phyloP scores from a whole-genome alignment of 2,113 vertebrate genomes.

The Callorhinus ursinus region DNA sequence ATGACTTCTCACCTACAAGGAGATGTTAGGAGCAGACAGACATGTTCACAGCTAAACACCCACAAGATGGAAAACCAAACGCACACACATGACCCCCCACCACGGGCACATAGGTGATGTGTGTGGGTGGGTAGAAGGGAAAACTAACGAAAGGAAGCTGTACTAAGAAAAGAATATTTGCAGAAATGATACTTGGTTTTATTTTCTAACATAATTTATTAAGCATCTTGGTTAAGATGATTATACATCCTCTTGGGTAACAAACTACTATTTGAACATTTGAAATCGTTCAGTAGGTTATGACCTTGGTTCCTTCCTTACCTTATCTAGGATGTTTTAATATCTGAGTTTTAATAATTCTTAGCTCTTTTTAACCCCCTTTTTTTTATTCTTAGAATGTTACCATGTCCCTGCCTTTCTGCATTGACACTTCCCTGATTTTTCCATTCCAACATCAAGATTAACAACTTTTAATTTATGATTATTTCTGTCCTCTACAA shows the following conservation, averaged over 20 bases:
- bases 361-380: background rate
- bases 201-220: conserved; percentile 15
- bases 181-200: background rate
- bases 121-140: background rate
- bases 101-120: background rate
- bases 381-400: background rate
- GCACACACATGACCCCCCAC: too few relatives aligned
- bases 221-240: background rate
- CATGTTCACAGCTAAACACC: background rate
- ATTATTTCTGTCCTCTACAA: background rate
- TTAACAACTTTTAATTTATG: conserved; percentile 23
- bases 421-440: background rate
- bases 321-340: background rate
- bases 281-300: background rate
- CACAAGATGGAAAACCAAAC: background rate
- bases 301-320: background rate
- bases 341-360: background rate
- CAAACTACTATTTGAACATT: background rate
- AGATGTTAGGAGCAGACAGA: background rate
- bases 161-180: background rate
- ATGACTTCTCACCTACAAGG: background rate
- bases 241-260: background rate
- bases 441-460: conserved; percentile 14
- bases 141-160: background rate
- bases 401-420: background rate